Evolutionary conservation across 2,797 vertebrate genomes (phyloP), one percentile per base, ranked within the genome.

Genomic region (Aselliscus stoliczkanus): DNA sequence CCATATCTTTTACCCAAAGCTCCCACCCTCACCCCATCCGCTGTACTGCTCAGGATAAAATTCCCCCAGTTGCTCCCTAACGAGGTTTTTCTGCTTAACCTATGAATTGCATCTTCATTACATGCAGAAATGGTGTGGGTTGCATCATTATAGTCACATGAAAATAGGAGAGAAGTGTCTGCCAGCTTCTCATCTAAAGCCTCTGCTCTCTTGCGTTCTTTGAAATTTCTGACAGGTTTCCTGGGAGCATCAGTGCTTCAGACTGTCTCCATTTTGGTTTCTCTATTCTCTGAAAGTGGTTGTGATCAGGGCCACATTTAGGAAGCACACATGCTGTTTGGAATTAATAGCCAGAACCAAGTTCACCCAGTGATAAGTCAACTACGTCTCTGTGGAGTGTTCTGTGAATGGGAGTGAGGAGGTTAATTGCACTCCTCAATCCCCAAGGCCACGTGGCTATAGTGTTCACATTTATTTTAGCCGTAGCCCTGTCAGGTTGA

Each of bases 401-500:
- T 87, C 39, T 77, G 77, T 52, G 79, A 70, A 44, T 4, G 25
- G 58, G 10, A 90, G 65, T 25, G n/a, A 65, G 52, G 56, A 86
- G 90, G 90, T 70, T 95, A 95, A 80, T 67, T 90, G 82, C 60
- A 34, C 7, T 81, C 44, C 56, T 34, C 58, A 37, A 23, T 96
- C 82, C 94, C 94, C 73, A 82, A 65, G 87, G 93, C 84, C 72
- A 82, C 69, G 47, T 97, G 90, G 42, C 72, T 34, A 6, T 0
- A 18, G 21, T n/a, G 58, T 67, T 94, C 88, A 73, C 67, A 81
- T 95, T 95, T 58, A 93, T 77, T 94, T 90, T 67, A 58, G 60
- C 92, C 0, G 0, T 58, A 60, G 56, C 31, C 92, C 90, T 93
- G 94, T 96, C 96, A 93, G 56, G 18, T 82, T 96, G 96, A 97